Conservation (phyloP, 2,113 vertebrate species). For the Apodemus speciosus region DNA sequence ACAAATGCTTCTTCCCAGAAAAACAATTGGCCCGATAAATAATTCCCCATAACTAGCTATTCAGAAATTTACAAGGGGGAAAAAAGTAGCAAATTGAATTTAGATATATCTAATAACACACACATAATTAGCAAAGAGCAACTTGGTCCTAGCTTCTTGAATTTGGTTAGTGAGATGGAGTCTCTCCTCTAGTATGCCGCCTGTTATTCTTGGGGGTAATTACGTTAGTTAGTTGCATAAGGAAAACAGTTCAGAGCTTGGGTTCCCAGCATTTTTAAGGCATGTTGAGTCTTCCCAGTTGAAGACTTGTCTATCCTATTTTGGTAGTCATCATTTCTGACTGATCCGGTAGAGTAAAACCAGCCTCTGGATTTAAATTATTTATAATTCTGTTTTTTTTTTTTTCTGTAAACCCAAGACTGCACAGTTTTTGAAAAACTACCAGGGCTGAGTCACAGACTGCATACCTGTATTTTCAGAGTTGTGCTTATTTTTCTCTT, state of each 20-base stretch:
- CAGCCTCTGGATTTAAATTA: conserved; percentile 68
- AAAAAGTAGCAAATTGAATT: conserved; percentile 62
- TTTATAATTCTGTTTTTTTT: conserved; percentile 62
- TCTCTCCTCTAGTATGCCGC: conserved; percentile 39
- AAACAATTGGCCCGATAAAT: conserved; percentile 77
- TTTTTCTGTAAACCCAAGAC: conserved; percentile 47
- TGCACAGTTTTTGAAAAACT: conserved; percentile 64
- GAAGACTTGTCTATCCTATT: conserved; percentile 74
- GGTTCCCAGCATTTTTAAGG: conserved; percentile 64
- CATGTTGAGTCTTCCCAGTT: conserved; percentile 72
- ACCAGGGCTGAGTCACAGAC: conserved; percentile 23
- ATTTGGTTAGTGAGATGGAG: conserved; percentile 57
- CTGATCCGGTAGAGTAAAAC: conserved; percentile 74
- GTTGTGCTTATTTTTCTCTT: conserved; percentile 54
- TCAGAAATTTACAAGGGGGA: conserved; percentile 55
- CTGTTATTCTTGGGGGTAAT: conserved; percentile 80
- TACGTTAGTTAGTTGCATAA: conserved; percentile 77
- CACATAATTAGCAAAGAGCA: conserved; percentile 68
- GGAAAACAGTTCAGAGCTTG: conserved; percentile 75
- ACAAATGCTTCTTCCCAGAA: conserved; percentile 72
- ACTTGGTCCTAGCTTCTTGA: conserved; percentile 68
- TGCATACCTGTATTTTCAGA: not conserved
- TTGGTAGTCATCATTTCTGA: conserved; percentile 77
- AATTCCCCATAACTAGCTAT: conserved; percentile 41
- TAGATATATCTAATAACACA: conserved; percentile 70